These are phyloP conservation scores for Motacilla tschutschensis DNA, from an alignment of 2,113 vertebrate genomes.

Conservation along the genomic window DNA sequence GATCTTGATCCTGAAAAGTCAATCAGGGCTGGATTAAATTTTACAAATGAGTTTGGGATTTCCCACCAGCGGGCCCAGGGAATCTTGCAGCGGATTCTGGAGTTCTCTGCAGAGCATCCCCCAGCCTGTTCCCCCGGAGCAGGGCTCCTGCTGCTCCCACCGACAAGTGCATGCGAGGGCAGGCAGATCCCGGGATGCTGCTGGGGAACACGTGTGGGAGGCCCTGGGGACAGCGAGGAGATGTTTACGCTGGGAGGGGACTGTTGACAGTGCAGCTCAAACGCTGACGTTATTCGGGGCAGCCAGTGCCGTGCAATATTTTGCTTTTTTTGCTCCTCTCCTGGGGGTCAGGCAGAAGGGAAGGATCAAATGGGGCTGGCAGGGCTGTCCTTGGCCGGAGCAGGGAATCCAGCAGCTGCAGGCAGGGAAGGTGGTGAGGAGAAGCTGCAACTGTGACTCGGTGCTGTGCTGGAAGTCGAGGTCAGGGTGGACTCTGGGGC, in stretches of 20 bases:
- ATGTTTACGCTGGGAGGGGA: conserved; percentile 38
- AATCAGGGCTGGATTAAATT: background rate
- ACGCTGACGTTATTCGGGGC: background rate
- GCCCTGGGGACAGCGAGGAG: background rate
- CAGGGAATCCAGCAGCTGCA: background rate
- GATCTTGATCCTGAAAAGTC: background rate
- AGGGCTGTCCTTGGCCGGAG: background rate
- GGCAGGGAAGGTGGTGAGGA: background rate
- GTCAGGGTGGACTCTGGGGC: background rate
- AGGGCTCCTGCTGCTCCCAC: background rate
- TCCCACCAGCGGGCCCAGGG: background rate
- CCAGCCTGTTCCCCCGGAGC: background rate
- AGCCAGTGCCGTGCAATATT: background rate
- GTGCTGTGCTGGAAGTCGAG: background rate
- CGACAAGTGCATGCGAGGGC: conserved; percentile 32
- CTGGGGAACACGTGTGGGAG: background rate
- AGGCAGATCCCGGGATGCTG: background rate
- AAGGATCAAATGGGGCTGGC: background rate
- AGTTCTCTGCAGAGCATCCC: background rate
- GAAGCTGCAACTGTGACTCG: background rate
- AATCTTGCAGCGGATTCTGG: accelerated
- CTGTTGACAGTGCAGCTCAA: conserved; percentile 11
- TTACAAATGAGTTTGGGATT: background rate
- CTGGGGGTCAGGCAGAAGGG: background rate
- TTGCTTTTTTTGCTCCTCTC: conserved; percentile 15